Conservation (phyloP, 2,113 vertebrate genomes). For the Petrocephalus zakoni region DNA sequence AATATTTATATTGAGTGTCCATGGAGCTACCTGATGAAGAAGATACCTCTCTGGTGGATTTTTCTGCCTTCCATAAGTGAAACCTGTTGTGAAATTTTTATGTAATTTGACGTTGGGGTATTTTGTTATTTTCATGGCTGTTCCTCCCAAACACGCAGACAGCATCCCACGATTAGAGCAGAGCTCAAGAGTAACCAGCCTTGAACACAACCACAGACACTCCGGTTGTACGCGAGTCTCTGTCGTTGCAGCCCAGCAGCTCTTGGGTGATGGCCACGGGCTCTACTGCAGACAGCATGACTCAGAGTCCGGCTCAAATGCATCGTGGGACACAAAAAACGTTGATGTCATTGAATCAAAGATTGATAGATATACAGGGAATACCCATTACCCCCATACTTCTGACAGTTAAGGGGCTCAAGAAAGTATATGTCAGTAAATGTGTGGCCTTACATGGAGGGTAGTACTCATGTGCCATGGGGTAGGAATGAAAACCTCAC, state of each 20-base stretch:
- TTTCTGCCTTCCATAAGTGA: constrained; percentile 2
- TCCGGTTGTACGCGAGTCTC: neutral
- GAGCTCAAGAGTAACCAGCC: neutral
- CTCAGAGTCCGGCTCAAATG: neutral
- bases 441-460: constrained; percentile 11
- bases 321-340: neutral
- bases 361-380: neutral
- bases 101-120: neutral
- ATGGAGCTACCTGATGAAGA: constrained; percentile 66
- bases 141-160: neutral
- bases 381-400: neutral
- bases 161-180: neutral
- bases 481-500: neutral
- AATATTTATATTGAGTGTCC: neutral
- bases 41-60: constrained; percentile 31
- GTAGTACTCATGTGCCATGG: neutral
- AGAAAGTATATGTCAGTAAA: neutral
- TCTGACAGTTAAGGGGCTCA: neutral
- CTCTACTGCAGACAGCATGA: neutral
- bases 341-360: neutral
- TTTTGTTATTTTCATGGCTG: neutral
- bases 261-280: neutral
- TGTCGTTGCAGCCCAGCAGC: neutral
- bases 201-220: neutral
- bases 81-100: neutral